Percentiles rank a stretch among this genome's conserved stretches.
These are phyloP conservation scores for Actenoides hombroni DNA, from an alignment of 2,113 vertebrate genomes.

Conservation along the genomic window DNA sequence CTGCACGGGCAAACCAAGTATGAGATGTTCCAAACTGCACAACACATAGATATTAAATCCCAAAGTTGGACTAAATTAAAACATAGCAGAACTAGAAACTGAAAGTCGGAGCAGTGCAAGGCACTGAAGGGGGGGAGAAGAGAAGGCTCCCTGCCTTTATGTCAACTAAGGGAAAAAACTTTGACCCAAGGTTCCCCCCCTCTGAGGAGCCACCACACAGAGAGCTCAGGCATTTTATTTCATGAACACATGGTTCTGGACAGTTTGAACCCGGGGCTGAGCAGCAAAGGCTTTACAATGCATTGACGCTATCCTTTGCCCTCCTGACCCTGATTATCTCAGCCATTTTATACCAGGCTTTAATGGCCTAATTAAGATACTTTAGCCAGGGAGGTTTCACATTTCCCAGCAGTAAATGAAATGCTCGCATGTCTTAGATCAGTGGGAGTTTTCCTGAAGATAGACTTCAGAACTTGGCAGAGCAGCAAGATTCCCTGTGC, in stretches of 20 bases:
- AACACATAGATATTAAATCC: neutral
- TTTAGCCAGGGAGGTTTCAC: neutral
- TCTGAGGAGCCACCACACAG: neutral
- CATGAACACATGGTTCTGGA: neutral
- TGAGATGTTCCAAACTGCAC: neutral
- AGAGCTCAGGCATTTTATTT: neutral
- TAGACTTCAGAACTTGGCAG: neutral
- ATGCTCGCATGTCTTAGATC: neutral
- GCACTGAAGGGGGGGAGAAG: neutral
- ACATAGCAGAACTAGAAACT: neutral
- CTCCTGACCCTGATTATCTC: constrained; percentile 6
- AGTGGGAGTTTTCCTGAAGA: neutral
- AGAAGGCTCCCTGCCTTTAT: neutral
- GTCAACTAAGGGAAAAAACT: neutral
- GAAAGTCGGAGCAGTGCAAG: neutral
- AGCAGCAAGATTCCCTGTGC: neutral
- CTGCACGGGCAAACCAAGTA: neutral
- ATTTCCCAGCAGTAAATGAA: neutral
- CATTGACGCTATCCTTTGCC: neutral
- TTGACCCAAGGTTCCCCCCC: neutral
- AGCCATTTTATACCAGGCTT: neutral
- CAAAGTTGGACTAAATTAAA: neutral
- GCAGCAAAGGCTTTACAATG: neutral
- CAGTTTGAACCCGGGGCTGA: neutral
- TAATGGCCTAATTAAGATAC: constrained; percentile 25